These are phyloP conservation scores for Platyscapa corneri DNA, from an alignment of 1,140 invertebrate genomes.

Conservation along the genomic window DNA sequence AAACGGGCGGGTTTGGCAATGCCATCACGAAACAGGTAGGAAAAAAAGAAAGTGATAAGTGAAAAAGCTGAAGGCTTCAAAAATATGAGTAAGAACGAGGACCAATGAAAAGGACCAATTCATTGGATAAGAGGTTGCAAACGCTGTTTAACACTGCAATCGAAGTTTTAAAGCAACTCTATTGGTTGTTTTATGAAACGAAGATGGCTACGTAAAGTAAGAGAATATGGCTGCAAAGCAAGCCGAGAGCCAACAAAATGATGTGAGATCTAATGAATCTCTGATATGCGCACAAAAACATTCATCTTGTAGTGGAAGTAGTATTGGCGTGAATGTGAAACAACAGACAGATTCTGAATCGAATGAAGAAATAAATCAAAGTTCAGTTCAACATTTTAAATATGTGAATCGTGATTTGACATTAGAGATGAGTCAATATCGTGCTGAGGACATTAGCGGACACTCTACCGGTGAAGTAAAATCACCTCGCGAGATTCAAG, in stretches of 20 bases:
- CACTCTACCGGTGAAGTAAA: slow-evolving; percentile 72
- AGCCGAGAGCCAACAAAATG: slow-evolving; percentile 77
- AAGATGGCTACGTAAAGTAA: slow-evolving; percentile 44
- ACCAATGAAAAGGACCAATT: slow-evolving; percentile 11
- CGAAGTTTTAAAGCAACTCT: not conserved
- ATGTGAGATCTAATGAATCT: slow-evolving; percentile 74
- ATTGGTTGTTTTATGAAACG: slow-evolving; percentile 19
- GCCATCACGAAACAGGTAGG: not conserved
- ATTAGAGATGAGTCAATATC: slow-evolving; percentile 76
- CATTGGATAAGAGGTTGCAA: not conserved
- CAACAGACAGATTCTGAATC: slow-evolving; percentile 67
- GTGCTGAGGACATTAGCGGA: slow-evolving; percentile 71
- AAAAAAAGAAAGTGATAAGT: not conserved
- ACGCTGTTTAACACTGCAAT: not conserved
- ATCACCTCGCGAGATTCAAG: slow-evolving; percentile 66
- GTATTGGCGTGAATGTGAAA: slow-evolving; percentile 68
- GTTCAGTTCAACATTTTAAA: slow-evolving; percentile 45
- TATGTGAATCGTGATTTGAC: slow-evolving; percentile 68
- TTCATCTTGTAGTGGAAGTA: slow-evolving; percentile 60
- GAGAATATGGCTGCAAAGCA: slow-evolving; percentile 77
- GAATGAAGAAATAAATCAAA: not conserved
- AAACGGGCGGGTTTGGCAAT: not conserved
- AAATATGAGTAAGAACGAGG: not conserved
- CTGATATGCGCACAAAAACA: slow-evolving; percentile 73
- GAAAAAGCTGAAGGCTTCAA: not conserved